These are phyloP conservation scores for Galago senegalensis DNA, from an alignment of 2,797 vertebrate genomes.

Conservation along the genomic window DNA sequence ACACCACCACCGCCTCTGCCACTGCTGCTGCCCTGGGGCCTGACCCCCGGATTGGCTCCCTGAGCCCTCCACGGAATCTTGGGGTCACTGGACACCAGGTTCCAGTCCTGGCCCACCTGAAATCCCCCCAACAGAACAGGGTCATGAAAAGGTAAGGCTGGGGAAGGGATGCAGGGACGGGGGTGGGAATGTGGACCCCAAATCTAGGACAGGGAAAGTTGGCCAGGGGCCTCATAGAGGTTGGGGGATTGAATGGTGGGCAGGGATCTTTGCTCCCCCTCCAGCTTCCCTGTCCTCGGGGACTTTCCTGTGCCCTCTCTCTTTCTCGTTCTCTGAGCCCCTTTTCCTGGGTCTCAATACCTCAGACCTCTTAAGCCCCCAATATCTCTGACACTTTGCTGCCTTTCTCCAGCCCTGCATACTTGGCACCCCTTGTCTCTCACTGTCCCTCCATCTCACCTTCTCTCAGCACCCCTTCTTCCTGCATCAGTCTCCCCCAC, in stretches of 20 bases:
- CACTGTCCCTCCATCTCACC: conserved; percentile 35
- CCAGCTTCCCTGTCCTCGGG: background rate
- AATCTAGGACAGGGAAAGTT: conserved; percentile 77
- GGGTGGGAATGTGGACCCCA: conserved; percentile 53
- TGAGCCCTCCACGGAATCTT: conserved; percentile 64
- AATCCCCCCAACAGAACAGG: conserved; percentile 74
- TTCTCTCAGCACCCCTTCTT: conserved; percentile 27
- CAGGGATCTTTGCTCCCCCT: background rate
- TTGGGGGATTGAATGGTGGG: background rate
- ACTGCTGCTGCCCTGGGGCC: conserved; percentile 63
- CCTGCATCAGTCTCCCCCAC: conserved; percentile 19
- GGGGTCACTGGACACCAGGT: conserved; percentile 71
- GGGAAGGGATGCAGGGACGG: conserved; percentile 27
- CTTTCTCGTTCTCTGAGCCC: background rate
- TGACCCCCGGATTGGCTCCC: conserved; percentile 60
- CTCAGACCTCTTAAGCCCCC: conserved; percentile 16
- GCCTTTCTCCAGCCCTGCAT: conserved; percentile 32
- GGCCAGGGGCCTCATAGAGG: background rate
- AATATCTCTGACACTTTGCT: background rate
- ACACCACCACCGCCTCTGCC: background rate
- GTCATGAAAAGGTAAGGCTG: conserved; percentile 85
- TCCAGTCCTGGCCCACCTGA: conserved; percentile 73
- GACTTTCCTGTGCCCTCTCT: background rate
- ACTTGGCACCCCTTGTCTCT: conserved; percentile 6
- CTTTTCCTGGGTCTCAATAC: background rate